phyloP scores from a whole-genome alignment of 2,113 vertebrate species.

The Echinops telfairi region DNA sequence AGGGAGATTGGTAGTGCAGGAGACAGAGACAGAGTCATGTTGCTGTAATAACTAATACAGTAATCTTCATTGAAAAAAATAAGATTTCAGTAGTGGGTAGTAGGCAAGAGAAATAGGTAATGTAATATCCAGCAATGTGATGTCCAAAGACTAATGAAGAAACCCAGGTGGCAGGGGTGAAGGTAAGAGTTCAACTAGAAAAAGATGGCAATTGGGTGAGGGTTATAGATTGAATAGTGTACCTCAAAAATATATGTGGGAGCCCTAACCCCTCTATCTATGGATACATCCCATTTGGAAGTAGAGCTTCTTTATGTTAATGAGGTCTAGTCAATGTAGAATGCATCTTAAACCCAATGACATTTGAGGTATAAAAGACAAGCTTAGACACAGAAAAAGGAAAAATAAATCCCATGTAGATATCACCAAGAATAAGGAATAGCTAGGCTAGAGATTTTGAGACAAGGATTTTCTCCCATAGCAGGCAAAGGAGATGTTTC shows the following conservation, averaged over 20 bases:
- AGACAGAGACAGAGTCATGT: neutral
- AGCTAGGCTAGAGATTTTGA: no score
- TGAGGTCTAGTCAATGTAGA: neutral
- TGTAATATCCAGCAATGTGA: neutral
- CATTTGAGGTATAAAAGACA: no score
- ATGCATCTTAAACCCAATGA: no score
- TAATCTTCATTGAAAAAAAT: no score
- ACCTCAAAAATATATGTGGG: neutral
- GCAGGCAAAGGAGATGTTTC: no score
- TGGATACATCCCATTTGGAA: neutral
- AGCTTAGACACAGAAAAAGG: no score
- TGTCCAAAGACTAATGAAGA: neutral
- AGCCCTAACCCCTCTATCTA: neutral
- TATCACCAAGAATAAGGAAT: no score
- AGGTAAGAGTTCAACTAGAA: neutral
- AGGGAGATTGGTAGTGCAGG: neutral
- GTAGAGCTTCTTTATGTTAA: neutral
- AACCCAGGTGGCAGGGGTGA: neutral
- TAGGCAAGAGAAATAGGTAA: neutral
- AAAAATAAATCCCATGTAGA: no score
- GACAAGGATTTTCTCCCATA: no score
- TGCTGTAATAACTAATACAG: rapidly evolving
- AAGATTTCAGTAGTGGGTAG: neutral
- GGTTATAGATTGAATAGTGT: neutral
- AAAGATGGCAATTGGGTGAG: neutral